phyloP scores from a whole-genome alignment of 2,888 invertebrate species.

The Caenorhabditis imperialis region DNA sequence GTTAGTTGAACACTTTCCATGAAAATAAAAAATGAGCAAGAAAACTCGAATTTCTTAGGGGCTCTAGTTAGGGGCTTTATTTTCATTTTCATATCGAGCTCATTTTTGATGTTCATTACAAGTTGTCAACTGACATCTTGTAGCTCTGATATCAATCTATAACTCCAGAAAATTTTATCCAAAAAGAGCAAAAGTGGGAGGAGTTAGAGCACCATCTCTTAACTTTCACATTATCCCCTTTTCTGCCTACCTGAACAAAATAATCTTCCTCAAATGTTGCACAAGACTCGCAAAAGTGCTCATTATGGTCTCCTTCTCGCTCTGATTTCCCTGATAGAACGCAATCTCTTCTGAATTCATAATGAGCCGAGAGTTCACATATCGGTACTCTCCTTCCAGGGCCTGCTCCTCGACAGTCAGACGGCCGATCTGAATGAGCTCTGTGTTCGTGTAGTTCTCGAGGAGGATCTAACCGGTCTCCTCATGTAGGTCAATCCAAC shows the following conservation, averaged over 20 bases:
- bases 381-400: conserved; percentile 97
- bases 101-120: too few species aligned
- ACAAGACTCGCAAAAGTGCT: conserved; percentile 90
- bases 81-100: neutral
- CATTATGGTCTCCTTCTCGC: conserved; percentile 90
- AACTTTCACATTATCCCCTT: too few species aligned
- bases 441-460: too few species aligned
- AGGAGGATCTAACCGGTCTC: conserved; percentile 65
- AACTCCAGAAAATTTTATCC: too few species aligned
- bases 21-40: too few species aligned
- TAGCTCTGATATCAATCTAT: too few species aligned
- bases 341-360: conserved; percentile 95
- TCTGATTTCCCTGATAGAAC: conserved; percentile 81
- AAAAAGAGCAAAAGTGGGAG: too few species aligned
- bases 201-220: neutral
- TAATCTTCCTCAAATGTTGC: conserved; percentile 73
- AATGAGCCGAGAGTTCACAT: conserved; percentile 94
- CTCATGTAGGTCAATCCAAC: conserved; percentile 84
- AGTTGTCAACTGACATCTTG: too few species aligned
- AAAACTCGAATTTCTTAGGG: too few species aligned
- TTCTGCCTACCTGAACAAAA: conserved; percentile 65
- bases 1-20: too few species aligned
- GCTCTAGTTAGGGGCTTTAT: neutral
- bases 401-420: conserved; percentile 95
- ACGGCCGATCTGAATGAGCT: conserved; percentile 81